Evolutionary conservation across 2,797 vertebrate species (phyloP).

Genomic region (Clarias pachynema): DNA sequence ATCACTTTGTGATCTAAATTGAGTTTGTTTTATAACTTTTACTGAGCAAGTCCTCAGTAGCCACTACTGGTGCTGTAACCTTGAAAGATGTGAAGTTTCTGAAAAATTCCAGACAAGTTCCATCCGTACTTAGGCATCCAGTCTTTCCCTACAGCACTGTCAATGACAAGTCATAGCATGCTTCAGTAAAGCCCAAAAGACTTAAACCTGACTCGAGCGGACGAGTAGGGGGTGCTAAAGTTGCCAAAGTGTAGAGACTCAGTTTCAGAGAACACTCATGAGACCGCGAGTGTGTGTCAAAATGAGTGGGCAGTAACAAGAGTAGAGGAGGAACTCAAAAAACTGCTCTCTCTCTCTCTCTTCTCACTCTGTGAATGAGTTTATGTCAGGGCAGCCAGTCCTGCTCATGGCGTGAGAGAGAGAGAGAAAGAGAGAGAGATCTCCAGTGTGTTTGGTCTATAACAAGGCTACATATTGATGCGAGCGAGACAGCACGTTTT

Average conservation of each 20-base stretch:
- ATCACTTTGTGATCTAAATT: too few relatives aligned
- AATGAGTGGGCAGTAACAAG: constrained; percentile 38
- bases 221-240: neutral
- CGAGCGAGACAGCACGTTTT: neutral
- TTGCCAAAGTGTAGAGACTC: constrained; percentile 9
- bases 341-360: constrained; percentile 28
- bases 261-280: constrained; percentile 1
- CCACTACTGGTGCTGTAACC: neutral
- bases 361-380: constrained; percentile 23
- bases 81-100: neutral
- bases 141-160: neutral
- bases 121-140: neutral
- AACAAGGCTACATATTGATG: constrained; percentile 1
- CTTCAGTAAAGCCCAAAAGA: neutral
- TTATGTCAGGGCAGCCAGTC: neutral
- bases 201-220: neutral
- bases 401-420: neutral
- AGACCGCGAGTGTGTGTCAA: constrained; percentile 10
- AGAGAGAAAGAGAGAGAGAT: neutral
- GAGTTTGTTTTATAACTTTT: neutral
- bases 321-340: constrained; percentile 45
- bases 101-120: neutral
- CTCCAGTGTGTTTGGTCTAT: constrained; percentile 26
- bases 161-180: constrained; percentile 9
- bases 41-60: neutral